Percentiles rank a stretch among this genome's conserved stretches.
Evolutionary conservation across 1,140 invertebrate species (phyloP).

Genomic region (Tribolium madens): DNA sequence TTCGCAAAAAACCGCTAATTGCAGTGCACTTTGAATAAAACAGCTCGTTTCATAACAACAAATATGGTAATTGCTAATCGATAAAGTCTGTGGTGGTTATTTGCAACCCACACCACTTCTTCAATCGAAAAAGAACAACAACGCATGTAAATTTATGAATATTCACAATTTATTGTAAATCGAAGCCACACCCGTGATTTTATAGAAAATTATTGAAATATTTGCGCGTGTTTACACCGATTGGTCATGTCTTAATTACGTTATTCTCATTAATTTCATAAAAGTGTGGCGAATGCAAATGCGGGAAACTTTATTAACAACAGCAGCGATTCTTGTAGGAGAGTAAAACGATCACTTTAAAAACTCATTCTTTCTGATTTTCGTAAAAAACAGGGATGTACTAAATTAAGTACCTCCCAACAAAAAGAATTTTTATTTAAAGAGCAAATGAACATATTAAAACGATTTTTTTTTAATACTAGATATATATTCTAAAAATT

Average conservation of each 20-base stretch:
- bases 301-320: not conserved
- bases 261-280: slow-evolving; percentile 19
- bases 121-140: slow-evolving; percentile 33
- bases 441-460: no score
- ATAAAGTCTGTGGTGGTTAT: slow-evolving; percentile 26
- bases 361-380: no score
- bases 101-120: slow-evolving; percentile 33
- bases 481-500: no score
- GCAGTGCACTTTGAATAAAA: not conserved
- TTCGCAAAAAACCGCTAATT: slow-evolving; percentile 5
- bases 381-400: no score
- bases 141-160: slow-evolving; percentile 36
- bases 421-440: no score
- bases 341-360: not conserved
- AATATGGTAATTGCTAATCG: slow-evolving; percentile 16
- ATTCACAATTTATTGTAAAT: slow-evolving; percentile 41
- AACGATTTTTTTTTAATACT: no score
- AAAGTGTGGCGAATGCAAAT: slow-evolving; percentile 18
- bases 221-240: slow-evolving; percentile 23
- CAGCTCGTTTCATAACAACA: slow-evolving; percentile 1
- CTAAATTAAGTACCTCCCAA: no score
- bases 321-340: not conserved
- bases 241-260: slow-evolving; percentile 38
- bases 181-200: slow-evolving; percentile 31
- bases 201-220: slow-evolving; percentile 39